Conservation (phyloP, 1,140 invertebrate species). For the Caerostris extrusa region DNA sequence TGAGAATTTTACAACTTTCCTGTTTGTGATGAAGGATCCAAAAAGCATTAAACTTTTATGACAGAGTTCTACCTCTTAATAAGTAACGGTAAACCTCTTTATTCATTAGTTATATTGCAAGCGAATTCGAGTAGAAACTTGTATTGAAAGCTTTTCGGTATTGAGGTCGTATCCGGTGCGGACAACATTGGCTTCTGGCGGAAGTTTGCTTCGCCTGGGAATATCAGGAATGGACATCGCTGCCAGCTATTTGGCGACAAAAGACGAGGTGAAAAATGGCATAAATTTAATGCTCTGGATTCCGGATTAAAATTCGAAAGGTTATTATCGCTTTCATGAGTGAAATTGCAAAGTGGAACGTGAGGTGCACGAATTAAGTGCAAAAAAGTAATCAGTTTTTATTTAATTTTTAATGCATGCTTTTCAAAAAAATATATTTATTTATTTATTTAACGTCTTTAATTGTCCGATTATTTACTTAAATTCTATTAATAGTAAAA, state of each 20-base stretch:
- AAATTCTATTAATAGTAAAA: no score
- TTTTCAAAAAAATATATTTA: no score
- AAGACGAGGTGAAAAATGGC: not conserved
- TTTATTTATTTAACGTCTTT: no score
- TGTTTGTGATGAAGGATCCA: no score
- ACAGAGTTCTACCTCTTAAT: not conserved
- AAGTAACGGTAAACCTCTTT: not conserved
- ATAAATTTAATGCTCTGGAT: not conserved
- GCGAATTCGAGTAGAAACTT: not conserved
- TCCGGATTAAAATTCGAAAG: slow-evolving; percentile 41
- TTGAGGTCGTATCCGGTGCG: slow-evolving; percentile 34
- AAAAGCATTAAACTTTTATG: not conserved
- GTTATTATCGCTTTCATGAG: not conserved
- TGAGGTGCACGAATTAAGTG: not conserved
- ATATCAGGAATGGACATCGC: not conserved
- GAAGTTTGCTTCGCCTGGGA: slow-evolving; percentile 9
- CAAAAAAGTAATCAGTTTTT: no score
- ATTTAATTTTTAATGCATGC: no score
- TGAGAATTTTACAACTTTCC: no score
- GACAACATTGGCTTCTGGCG: not conserved
- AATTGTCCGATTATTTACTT: no score
- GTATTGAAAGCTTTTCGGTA: not conserved
- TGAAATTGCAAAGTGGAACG: not conserved
- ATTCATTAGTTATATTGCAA: not conserved
- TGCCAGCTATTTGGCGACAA: not conserved